These are phyloP conservation scores for Terebella lapidaria DNA, from an alignment of 2,888 invertebrate genomes.

Conservation along the genomic window DNA sequence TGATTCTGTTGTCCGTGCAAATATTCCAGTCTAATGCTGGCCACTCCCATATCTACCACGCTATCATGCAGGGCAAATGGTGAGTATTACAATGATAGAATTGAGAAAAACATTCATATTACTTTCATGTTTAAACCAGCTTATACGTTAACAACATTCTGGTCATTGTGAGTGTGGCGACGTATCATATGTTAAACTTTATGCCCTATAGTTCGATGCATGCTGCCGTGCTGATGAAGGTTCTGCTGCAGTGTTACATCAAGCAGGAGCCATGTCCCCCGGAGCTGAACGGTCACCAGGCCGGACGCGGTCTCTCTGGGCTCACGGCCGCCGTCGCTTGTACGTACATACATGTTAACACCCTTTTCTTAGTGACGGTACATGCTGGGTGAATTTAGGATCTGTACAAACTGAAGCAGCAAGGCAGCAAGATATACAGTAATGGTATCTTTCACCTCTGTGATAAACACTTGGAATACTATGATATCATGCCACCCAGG, in stretches of 20 bases:
- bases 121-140: neutral
- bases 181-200: neutral
- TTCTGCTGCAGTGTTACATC: slow-evolving; percentile 64
- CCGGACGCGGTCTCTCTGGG: slow-evolving; percentile 31
- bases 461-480: neutral
- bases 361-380: no score
- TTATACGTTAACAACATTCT: neutral
- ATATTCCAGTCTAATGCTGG: slow-evolving; percentile 63
- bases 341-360: no score
- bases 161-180: no score
- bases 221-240: slow-evolving; percentile 73
- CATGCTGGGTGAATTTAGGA: no score
- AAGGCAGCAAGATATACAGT: no score
- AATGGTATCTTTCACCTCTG: no score
- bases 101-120: neutral
- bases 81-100: slow-evolving; percentile 7
- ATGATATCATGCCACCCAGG: neutral
- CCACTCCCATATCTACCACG: slow-evolving; percentile 67
- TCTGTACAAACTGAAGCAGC: no score
- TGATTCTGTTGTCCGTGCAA: slow-evolving; percentile 84
- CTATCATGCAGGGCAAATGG: slow-evolving; percentile 51
- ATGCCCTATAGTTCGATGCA: slow-evolving; percentile 61
- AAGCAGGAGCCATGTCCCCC: slow-evolving; percentile 49
- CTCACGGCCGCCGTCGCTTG: slow-evolving; percentile 43
- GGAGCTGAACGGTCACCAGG: slow-evolving; percentile 31